Conservation (phyloP, 1,140 invertebrate species). For the Drosophila bifasciata region DNA sequence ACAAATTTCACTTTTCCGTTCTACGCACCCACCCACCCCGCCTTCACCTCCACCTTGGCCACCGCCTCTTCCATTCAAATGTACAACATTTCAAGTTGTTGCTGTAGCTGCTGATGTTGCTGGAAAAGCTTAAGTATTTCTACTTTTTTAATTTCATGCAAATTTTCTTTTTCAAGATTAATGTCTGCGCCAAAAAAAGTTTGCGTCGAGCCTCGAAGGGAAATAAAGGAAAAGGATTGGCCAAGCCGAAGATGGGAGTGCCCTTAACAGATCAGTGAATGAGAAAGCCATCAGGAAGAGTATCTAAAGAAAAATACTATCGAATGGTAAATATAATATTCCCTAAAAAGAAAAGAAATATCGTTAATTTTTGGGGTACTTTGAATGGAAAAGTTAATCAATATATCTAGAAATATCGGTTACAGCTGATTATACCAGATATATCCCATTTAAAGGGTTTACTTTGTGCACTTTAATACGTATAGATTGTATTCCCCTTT, state of each 20-base stretch:
- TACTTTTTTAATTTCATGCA: slow-evolving; percentile 80
- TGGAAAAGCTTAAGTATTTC: slow-evolving; percentile 63
- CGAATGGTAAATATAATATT: too few relatives aligned
- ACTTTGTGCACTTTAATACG: too few relatives aligned
- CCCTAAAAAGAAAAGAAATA: too few relatives aligned
- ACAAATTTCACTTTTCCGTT: slow-evolving; percentile 77
- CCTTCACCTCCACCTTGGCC: too few relatives aligned
- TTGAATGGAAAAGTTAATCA: too few relatives aligned
- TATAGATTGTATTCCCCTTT: too few relatives aligned
- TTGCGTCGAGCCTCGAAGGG: slow-evolving; percentile 35
- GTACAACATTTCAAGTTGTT: slow-evolving; percentile 35
- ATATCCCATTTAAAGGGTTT: too few relatives aligned
- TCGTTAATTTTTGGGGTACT: too few relatives aligned
- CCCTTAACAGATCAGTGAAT: not conserved
- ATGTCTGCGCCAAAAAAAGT: slow-evolving; percentile 66
- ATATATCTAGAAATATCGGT: too few relatives aligned
- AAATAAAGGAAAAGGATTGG: slow-evolving; percentile 27
- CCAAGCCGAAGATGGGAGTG: slow-evolving; percentile 11
- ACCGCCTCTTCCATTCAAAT: slow-evolving; percentile 3
- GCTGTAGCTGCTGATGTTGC: slow-evolving; percentile 14
- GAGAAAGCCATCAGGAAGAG: too few relatives aligned
- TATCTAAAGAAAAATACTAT: too few relatives aligned
- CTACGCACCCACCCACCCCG: not conserved
- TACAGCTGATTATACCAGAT: too few relatives aligned
- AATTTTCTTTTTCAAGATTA: slow-evolving; percentile 80